phyloP scores from a whole-genome alignment of 2,797 vertebrate species.

The Coluber constrictor region DNA sequence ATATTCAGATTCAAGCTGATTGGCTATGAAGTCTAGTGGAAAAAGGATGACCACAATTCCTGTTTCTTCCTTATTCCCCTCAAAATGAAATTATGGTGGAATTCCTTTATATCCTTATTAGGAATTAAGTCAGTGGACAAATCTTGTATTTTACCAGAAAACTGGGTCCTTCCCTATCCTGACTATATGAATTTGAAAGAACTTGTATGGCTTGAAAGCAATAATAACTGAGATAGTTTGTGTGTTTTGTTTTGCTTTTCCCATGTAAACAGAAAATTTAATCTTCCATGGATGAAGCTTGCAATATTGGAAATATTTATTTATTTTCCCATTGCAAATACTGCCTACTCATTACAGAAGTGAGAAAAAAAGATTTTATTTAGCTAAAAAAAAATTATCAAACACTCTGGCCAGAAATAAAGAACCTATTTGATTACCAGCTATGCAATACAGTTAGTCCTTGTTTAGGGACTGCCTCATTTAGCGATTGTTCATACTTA shows the following conservation, averaged over 20 bases:
- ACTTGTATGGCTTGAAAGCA: not conserved
- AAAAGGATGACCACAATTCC: not conserved
- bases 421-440: conserved; percentile 15
- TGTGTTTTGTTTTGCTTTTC: not conserved
- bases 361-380: conserved; percentile 38
- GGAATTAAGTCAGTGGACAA: not conserved
- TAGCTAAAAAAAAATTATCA: conserved; percentile 25
- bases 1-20: not conserved
- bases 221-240: not conserved
- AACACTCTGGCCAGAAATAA: conserved; percentile 36
- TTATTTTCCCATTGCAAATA: not conserved
- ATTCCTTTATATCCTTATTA: not conserved
- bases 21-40: not conserved
- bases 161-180: not conserved
- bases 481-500: not conserved
- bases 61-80: not conserved
- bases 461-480: not conserved
- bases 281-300: not conserved
- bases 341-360: not conserved
- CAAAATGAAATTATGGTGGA: not conserved
- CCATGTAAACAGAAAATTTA: not conserved
- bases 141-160: not conserved
- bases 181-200: not conserved
- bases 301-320: not conserved
- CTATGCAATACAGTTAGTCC: not conserved